A percentile compares a stretch with the other conserved stretches of the same genome.
These are phyloP conservation scores for Chrysogorgia sp. DNA, from an alignment of 92 coral and sea anemone species.

Conservation along the genomic window DNA sequence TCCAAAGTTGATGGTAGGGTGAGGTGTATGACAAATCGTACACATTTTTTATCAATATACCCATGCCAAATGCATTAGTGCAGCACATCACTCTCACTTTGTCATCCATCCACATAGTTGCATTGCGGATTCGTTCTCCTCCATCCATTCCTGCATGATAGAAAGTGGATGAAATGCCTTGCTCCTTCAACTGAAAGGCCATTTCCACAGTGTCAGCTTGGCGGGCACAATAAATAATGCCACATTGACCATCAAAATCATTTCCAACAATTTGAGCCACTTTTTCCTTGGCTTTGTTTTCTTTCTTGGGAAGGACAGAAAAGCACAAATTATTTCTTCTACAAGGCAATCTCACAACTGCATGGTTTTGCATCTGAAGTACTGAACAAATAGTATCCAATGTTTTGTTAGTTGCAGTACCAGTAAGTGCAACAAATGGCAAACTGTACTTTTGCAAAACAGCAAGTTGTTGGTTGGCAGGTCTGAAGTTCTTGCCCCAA, in stretches of 20 bases:
- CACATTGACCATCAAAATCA: conserved; percentile 38
- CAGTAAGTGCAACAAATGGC: conserved; percentile 47
- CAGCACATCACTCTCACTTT: conserved; percentile 46
- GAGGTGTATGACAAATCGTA: conserved; percentile 42
- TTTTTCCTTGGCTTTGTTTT: conserved; percentile 43
- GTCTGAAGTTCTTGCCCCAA: conserved; percentile 50
- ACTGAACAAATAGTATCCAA: not conserved
- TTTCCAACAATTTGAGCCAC: conserved; percentile 23
- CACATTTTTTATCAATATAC: conserved; percentile 41
- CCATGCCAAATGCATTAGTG: conserved; percentile 55
- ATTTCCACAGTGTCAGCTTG: conserved; percentile 48
- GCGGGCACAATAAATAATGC: conserved; percentile 45
- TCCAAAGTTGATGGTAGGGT: conserved; percentile 39
- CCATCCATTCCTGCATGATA: conserved; percentile 57
- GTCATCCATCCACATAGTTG: conserved; percentile 45
- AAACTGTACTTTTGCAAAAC: conserved; percentile 12
- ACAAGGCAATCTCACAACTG: conserved; percentile 29
- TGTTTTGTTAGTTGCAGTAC: conserved; percentile 47
- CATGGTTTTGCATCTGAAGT: conserved; percentile 32
- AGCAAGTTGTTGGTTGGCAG: conserved; percentile 35
- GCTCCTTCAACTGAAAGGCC: conserved; percentile 41
- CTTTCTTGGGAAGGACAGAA: conserved; percentile 35
- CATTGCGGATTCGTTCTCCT: conserved; percentile 49
- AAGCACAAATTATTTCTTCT: conserved; percentile 34
- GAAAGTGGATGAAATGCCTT: conserved; percentile 23